Base-by-base conservation (phyloP, 2,888 invertebrate species). In the Nomada ferruginata region DNA sequence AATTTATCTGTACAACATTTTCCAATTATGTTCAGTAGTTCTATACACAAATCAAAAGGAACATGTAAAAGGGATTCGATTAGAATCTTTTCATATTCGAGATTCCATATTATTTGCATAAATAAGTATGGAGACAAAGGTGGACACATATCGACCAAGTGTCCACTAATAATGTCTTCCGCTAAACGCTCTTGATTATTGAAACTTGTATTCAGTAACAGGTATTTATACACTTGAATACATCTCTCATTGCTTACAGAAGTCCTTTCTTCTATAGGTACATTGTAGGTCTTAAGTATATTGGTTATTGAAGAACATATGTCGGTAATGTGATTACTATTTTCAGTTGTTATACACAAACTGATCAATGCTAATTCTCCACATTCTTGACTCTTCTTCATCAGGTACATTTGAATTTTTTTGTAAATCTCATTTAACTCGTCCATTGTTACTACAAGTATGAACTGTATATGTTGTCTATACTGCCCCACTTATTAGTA, bases 181-280 rank as follows among this genome's bases (percentile, higher is more conserved):
- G 80, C 76, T 7, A 93, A 78, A n/a, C 87, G 69, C n/a, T 90
- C 88, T 66, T 91, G 91, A 10, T 85, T 86, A 4, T 85, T 77
- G 53, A 93, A 93, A 61, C 88, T 87, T 1, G 93, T 92, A 44
- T 93, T 93, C 0, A 93, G 83, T 11, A 92, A 36, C 13, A 93
- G 74, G 68, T 90, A 92, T 63, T 91, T 92, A 42, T 89, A 92
- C 1, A 83, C 77, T 3, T 86, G 65, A 13, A 91, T 74, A 44
- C 88, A 85, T 55, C 63, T 73, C 5, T 74, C 29, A 65, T 86
- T 71, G 5, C 26, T 73, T 3, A 52, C 52, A 9, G 81, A 70
- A 44, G 69, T 55, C 0, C 77, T 57, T 11, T 81, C 80, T 26
- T 85, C 26, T 5, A 7, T 13, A 18, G 57, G 53, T 52, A 79